Conservation (phyloP, 2,797 vertebrate genomes). For the Hozukius guyotensis region DNA sequence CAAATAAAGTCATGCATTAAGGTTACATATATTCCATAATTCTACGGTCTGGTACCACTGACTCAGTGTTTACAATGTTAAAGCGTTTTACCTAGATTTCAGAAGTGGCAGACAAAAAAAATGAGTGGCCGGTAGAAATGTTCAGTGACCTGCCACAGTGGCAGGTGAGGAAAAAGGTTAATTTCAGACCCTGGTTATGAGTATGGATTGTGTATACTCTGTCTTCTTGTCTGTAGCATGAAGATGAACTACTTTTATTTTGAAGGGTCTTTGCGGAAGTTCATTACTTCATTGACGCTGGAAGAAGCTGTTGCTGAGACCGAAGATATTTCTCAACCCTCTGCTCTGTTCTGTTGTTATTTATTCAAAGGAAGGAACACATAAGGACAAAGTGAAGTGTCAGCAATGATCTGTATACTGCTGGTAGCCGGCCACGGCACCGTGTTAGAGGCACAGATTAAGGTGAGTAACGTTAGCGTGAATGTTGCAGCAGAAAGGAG, state of each 20-base stretch:
- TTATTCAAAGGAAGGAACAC: not conserved
- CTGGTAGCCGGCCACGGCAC: constrained; percentile 87
- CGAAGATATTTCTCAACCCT: rapidly evolving
- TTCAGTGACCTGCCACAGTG: too few relatives aligned
- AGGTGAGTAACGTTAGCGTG: too few relatives aligned
- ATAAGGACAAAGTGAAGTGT: rapidly evolving
- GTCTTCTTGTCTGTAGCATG: too few relatives aligned
- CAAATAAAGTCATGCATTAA: too few relatives aligned
- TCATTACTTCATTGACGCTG: rapidly evolving
- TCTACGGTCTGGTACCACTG: too few relatives aligned
- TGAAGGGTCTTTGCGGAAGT: constrained; percentile 50
- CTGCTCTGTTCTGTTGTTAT: not conserved
- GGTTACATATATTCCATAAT: too few relatives aligned
- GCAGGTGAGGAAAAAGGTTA: too few relatives aligned
- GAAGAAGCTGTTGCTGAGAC: rapidly evolving
- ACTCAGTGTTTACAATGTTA: too few relatives aligned
- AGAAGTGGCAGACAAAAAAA: too few relatives aligned
- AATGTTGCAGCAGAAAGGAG: not conserved
- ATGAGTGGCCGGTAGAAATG: too few relatives aligned
- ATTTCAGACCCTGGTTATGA: too few relatives aligned
- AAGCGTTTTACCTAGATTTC: too few relatives aligned
- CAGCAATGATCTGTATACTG: constrained; percentile 84
- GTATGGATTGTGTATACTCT: not conserved
- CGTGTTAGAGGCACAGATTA: constrained; percentile 67
- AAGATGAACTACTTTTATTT: constrained; percentile 44